Conservation (phyloP, 2,888 invertebrate species). For the Apamea epomidion region DNA sequence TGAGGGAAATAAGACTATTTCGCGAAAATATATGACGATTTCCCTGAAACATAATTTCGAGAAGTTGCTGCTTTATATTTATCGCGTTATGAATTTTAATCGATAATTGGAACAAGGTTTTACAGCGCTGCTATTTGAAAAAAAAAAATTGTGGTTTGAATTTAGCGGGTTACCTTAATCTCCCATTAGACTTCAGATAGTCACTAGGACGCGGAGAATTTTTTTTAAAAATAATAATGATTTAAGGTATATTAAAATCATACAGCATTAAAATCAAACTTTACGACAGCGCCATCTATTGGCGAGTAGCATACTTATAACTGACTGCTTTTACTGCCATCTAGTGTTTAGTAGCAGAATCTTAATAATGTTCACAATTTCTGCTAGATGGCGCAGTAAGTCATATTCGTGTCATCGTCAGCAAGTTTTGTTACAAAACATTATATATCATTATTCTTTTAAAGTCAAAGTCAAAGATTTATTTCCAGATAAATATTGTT, state of each 20-base stretch:
- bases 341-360: neutral
- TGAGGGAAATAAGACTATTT: neutral
- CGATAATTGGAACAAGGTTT: no score
- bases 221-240: neutral
- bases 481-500: no score
- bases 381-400: slow-evolving; percentile 29
- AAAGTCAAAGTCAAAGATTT: no score
- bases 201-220: neutral
- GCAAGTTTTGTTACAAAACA: slow-evolving; percentile 1
- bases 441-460: no score
- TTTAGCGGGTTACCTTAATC: neutral
- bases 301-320: neutral
- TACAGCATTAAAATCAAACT: neutral
- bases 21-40: neutral
- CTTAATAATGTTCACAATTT: accelerated
- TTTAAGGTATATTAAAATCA: neutral
- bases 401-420: no score
- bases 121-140: neutral
- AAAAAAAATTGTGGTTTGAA: neutral
- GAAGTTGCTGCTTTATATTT: neutral
- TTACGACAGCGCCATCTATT: slow-evolving; percentile 20
- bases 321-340: neutral
- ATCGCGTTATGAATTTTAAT: no score
- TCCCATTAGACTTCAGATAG: neutral
- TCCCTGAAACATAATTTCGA: neutral